Evolutionary conservation across 1,140 invertebrate species (phyloP), one percentile per base, ranked within the genome.

Genomic region (Rhopalosiphum padi): DNA sequence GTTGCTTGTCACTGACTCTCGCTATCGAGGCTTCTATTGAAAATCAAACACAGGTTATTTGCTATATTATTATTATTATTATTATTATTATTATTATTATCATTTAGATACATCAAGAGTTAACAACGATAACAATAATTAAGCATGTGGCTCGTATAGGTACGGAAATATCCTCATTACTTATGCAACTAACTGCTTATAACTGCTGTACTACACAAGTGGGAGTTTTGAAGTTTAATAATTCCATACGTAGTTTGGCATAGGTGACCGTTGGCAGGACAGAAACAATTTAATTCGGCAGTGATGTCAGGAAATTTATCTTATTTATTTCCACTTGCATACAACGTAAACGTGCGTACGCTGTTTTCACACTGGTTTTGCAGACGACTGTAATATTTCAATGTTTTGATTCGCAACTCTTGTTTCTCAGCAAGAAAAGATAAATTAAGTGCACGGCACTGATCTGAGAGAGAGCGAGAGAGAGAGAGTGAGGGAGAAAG

Each of bases 321-420:
- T 86, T n/a, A n/a, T n/a, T 86, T 46, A 86, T 9, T 11, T 46
- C 4, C 25, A 30, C 11, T 41, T 86, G 3, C 25, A n/a, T 77
- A 51, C 15, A 51, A 51, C 18, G 30, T 68, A 51, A 51, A 51
- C 48, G 60, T 6, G 30, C 30, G 60, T n/a, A 77, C n/a, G 5
- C 25, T 68, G 60, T 68, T 68, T 25, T 30, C 9, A 41, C 41
- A 41, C 41, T n/a, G 60, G 60, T n/a, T 25, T 41, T 30, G 4
- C 23, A 86, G 83, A 86, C 11, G 8, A 46, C 35, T 43, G 83
- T 86, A 51, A 90, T 90, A 90, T 90, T 90, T 90, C 51, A 90
- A 37, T 46, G 51, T 90, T 90, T 90, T 90, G 89, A 90, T 90
- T 60, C 30, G 35, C n/a, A 89, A 89, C 23, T 90, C n/a, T 60